Base-by-base conservation (phyloP, 2,888 invertebrate genomes). In the Conops quadrifasciatus region DNA sequence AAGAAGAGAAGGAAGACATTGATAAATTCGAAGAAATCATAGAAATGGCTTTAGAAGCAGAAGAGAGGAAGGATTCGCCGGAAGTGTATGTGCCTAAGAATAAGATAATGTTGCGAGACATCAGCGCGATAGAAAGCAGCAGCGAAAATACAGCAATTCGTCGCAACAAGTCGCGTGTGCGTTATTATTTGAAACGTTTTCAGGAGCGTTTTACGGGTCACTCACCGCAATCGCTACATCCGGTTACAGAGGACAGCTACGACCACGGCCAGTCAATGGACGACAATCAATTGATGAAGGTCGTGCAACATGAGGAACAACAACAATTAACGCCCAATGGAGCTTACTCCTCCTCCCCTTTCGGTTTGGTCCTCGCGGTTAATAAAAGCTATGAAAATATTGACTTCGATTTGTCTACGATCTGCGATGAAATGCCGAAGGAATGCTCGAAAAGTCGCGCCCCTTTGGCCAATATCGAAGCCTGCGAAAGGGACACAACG, bases 101-200 rank as follows among this genome's bases (percentile, higher is more conserved):
- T 26, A 30, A n/a, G 21, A 5, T 19, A 3, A 36, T 16, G 43
- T n/a, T 28, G 21, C 66, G 5, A 3, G 30, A 2, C 15, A 28
- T 26, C 51, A 21, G 13, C 30, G 1, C 53, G 2, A 21, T 53
- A 53, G 26, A 26, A 51, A 28, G 28, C 9, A n/a, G n/a, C n/a
- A 71, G 71, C 45, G 74, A 71, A 60, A 74, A 69, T 28, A 16
- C 19, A 21, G 16, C 65, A 67, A 77, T 81, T 74, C 83, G 78
- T 71, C 80, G 83, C 71, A 85, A 82, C 78, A 86, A 85, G 81
- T 85, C 85, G 78, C 85, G 85, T 78, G 85, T 86, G 71, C 85
- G 86, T 74, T 82, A 80, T 73, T 86, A 86, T 80, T 79, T 86
- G 45, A 82, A 82, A 76, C 83, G 82, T 78, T 86, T 86, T 77